phyloP scores from a whole-genome alignment of 2,797 vertebrate species.

The Girardinus metallicus region DNA sequence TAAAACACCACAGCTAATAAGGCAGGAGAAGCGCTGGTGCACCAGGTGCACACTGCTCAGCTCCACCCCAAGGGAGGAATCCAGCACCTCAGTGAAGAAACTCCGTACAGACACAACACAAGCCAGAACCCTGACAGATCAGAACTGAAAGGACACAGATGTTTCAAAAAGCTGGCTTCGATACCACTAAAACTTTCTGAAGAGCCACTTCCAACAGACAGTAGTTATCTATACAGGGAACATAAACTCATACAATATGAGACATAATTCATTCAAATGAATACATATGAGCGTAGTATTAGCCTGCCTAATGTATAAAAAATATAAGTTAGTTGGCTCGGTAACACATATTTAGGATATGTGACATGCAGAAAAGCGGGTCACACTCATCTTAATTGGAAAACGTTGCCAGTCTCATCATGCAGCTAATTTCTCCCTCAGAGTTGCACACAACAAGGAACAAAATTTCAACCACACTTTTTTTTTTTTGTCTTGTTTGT shows the following conservation, averaged over 20 bases:
- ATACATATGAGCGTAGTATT: neutral
- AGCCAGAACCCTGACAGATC: neutral
- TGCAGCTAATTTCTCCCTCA: slow-evolving; percentile 46
- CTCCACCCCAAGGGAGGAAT: neutral
- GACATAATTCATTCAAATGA: neutral
- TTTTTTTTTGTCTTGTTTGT: slow-evolving; percentile 9
- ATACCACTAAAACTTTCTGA: neutral
- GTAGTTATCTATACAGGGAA: neutral
- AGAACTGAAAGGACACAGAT: neutral
- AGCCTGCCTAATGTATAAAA: neutral
- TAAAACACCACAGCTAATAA: neutral
- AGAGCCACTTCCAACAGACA: neutral
- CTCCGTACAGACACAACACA: neutral
- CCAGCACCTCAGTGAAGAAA: neutral
- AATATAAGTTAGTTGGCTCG: neutral
- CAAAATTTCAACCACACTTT: slow-evolving; percentile 36
- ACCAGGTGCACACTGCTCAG: neutral
- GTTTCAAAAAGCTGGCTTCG: neutral
- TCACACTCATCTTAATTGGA: slow-evolving; percentile 35
- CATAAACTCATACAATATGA: neutral
- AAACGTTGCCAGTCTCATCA: slow-evolving; percentile 31
- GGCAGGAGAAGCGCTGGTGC: neutral
- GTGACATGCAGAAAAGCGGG: neutral
- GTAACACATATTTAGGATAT: neutral
- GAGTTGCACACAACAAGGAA: slow-evolving; percentile 26